Evolutionary conservation across 2,113 vertebrate genomes (phyloP).

Genomic region (Bubo blakistoni): DNA sequence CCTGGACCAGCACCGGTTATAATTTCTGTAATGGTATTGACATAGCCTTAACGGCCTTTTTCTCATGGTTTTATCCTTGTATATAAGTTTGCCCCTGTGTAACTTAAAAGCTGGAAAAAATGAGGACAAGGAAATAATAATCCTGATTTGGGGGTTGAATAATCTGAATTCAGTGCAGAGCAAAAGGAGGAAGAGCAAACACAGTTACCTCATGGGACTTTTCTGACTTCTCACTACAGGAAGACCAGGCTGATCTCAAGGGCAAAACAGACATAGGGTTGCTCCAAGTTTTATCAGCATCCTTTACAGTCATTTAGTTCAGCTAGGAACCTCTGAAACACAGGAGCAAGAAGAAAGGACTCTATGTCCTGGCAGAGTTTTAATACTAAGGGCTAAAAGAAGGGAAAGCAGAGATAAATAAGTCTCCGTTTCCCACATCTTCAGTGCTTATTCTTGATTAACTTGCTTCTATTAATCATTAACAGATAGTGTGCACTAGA

Average conservation of each 20-base stretch:
- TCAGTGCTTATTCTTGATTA: not conserved
- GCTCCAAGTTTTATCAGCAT: not conserved
- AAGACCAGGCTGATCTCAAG: not conserved
- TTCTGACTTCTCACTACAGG: not conserved
- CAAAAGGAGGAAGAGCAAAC: not conserved
- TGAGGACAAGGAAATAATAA: not conserved
- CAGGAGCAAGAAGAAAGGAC: not conserved
- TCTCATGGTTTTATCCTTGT: not conserved
- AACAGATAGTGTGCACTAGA: not conserved
- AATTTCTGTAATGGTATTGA: not conserved
- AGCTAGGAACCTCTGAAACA: not conserved
- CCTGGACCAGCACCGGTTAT: rapidly evolving
- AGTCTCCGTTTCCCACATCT: not conserved
- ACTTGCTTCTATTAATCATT: not conserved
- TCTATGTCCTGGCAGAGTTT: not conserved
- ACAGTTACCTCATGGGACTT: not conserved
- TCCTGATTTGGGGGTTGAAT: not conserved
- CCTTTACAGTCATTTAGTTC: not conserved
- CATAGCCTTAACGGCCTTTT: not conserved
- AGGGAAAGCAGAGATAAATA: not conserved
- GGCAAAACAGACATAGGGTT: not conserved
- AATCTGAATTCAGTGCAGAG: not conserved
- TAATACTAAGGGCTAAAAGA: not conserved
- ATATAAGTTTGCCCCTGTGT: not conserved
- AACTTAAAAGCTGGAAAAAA: not conserved